Conservation (phyloP, 1,140 invertebrate species). For the Tribolium madens region DNA sequence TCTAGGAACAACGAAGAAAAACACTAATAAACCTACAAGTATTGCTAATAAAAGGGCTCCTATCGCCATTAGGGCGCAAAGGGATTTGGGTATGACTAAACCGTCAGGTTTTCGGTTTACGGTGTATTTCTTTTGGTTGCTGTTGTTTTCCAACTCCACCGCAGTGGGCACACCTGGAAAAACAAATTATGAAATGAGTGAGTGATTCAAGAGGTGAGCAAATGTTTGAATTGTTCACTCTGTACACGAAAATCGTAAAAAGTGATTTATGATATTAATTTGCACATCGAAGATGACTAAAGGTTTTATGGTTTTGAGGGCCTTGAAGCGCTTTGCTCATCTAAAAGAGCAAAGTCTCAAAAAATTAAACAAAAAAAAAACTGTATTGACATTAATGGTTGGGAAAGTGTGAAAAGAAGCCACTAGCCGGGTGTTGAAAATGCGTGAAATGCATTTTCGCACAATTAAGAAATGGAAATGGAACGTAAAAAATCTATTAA, state of each 20-base stretch:
- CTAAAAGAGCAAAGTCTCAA: no score
- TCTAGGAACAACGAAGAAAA: slow-evolving; percentile 59
- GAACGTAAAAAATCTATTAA: not conserved
- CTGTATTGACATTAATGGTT: no score
- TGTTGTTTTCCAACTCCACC: slow-evolving; percentile 61
- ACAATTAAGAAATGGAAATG: not conserved
- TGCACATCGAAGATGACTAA: not conserved
- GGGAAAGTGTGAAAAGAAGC: no score
- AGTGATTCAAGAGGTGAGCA: not conserved
- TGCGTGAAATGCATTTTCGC: not conserved
- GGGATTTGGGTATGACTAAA: slow-evolving; percentile 59
- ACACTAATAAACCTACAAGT: slow-evolving; percentile 60
- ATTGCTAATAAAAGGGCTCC: slow-evolving; percentile 60
- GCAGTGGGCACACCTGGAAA: slow-evolving; percentile 61
- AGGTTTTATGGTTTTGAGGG: not conserved
- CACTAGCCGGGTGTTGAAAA: not conserved
- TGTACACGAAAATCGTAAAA: not conserved
- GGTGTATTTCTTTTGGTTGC: slow-evolving; percentile 62
- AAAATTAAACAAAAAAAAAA: no score
- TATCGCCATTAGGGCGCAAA: slow-evolving; percentile 60
- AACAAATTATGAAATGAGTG: slow-evolving; percentile 20
- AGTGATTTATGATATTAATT: not conserved
- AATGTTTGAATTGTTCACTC: not conserved
- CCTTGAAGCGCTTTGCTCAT: not conserved
- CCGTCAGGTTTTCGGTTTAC: slow-evolving; percentile 57